Conservation (phyloP, 2,888 invertebrate species). For the Heliconius ethilla region DNA sequence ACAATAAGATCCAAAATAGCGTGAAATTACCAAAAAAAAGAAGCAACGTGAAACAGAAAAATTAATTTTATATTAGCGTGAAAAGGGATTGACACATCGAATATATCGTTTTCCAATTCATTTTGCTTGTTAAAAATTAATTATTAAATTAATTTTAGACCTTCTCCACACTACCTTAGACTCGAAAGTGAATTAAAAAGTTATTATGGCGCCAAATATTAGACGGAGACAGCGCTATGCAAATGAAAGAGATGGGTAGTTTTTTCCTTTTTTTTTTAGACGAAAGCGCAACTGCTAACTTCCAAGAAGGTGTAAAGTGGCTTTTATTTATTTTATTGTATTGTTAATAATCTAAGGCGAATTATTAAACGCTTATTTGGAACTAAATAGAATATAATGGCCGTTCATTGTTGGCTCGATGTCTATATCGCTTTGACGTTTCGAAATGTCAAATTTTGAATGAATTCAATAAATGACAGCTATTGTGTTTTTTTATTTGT, state of each 20-base stretch:
- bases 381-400: slow-evolving; percentile 82
- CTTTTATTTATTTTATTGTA: slow-evolving; percentile 80
- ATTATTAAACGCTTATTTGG: slow-evolving; percentile 81
- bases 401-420: slow-evolving; percentile 69
- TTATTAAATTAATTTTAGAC: slow-evolving; percentile 24
- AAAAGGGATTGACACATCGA: slow-evolving; percentile 77
- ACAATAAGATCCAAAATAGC: slow-evolving; percentile 53
- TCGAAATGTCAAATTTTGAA: slow-evolving; percentile 58
- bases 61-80: slow-evolving; percentile 79
- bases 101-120: slow-evolving; percentile 79
- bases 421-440: slow-evolving; percentile 68
- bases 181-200: slow-evolving; percentile 23
- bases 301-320: slow-evolving; percentile 82
- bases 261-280: slow-evolving; percentile 59
- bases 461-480: slow-evolving; percentile 35
- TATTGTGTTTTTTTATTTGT: slow-evolving; percentile 38
- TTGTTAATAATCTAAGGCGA: slow-evolving; percentile 80
- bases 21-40: slow-evolving; percentile 46
- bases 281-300: slow-evolving; percentile 70
- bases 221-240: slow-evolving; percentile 57
- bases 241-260: slow-evolving; percentile 51
- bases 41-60: slow-evolving; percentile 52
- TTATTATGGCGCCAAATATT: slow-evolving; percentile 56
- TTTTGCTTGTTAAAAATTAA: slow-evolving; percentile 42
- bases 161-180: slow-evolving; percentile 7